These are phyloP conservation scores for Sinocyclocheilus anophthalmus DNA, from an alignment of 2,113 vertebrate species.

Conservation along the genomic window DNA sequence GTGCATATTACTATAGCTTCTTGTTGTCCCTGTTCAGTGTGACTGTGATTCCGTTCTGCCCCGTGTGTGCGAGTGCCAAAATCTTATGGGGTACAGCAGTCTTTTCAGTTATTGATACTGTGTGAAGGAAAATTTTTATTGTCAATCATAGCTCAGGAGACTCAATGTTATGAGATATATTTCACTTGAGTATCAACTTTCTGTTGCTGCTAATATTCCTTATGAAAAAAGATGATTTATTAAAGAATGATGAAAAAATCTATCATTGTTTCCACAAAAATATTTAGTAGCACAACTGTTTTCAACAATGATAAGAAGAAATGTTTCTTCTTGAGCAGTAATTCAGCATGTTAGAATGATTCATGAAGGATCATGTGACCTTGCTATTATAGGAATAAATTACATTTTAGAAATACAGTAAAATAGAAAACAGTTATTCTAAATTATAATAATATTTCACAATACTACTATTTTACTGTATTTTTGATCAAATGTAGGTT, in stretches of 20 bases:
- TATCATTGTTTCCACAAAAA: neutral
- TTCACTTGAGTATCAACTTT: neutral
- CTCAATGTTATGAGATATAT: neutral
- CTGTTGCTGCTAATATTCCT: neutral
- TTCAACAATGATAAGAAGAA: neutral
- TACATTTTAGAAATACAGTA: too few species aligned
- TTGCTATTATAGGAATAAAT: too few species aligned
- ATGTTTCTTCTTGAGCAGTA: neutral
- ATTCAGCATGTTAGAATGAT: neutral
- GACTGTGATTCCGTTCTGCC: conserved; percentile 40
- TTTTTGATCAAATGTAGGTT: too few species aligned
- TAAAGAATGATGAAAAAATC: neutral
- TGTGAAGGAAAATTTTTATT: neutral
- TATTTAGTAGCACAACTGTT: neutral
- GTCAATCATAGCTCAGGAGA: neutral
- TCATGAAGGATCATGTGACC: neutral
- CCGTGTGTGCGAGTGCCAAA: conserved; percentile 16
- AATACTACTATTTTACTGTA: too few species aligned
- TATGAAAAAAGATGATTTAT: neutral
- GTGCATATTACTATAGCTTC: neutral
- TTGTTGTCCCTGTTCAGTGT: conserved; percentile 35
- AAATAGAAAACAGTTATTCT: too few species aligned
- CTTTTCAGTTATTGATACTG: neutral
- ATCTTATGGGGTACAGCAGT: neutral
- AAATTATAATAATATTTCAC: too few species aligned